Conservation (phyloP, 2,113 vertebrate species). For the Albula goreensis region DNA sequence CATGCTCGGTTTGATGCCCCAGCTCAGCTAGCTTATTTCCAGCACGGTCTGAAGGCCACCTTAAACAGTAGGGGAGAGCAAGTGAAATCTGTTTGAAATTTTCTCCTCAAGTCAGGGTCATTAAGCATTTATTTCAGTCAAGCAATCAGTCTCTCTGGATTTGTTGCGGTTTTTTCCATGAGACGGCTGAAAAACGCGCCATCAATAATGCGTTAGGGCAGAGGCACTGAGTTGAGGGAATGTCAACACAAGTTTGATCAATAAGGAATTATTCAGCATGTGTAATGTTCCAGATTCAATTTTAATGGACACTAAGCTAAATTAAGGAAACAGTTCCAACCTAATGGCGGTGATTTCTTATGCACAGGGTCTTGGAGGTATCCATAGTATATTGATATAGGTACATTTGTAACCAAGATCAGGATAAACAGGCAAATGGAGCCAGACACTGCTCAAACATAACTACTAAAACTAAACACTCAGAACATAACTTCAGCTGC, state of each 20-base stretch:
- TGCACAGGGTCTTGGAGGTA: neutral
- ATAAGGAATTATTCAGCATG: neutral
- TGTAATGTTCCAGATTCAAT: neutral
- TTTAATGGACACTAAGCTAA: neutral
- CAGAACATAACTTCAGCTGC: neutral
- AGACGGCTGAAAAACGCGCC: neutral
- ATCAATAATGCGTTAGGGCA: neutral
- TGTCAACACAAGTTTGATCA: constrained; percentile 1
- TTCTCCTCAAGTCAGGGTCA: neutral
- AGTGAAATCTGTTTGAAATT: neutral
- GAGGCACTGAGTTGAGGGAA: neutral
- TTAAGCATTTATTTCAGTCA: neutral
- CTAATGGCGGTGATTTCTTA: neutral
- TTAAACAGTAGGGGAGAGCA: neutral
- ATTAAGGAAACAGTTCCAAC: neutral
- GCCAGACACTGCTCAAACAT: neutral
- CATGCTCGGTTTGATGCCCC: neutral
- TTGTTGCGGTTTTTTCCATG: neutral
- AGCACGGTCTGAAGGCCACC: neutral
- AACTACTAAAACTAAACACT: neutral
- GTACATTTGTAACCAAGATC: neutral
- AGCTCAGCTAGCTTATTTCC: neutral
- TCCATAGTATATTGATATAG: neutral
- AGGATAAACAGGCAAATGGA: neutral
- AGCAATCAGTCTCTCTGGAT: neutral